phyloP scores from a whole-genome alignment of 1,140 invertebrate genomes.

The Maniola jurtina region DNA sequence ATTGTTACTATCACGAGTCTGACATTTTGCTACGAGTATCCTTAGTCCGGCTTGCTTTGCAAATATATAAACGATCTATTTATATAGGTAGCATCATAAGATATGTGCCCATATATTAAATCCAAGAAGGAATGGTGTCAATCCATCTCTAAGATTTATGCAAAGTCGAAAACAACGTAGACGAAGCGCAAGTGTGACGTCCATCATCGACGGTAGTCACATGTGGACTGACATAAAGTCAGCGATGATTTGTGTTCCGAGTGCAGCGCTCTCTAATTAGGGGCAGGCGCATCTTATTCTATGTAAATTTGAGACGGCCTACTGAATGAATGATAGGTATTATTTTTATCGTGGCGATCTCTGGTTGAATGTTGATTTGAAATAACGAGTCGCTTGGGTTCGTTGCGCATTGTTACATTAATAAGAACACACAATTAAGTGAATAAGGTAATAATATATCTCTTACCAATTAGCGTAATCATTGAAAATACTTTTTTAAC shows the following conservation, averaged over 20 bases:
- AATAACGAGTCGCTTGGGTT: conserved; percentile 40
- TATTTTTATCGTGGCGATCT: conserved; percentile 44
- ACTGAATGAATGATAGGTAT: conserved; percentile 48
- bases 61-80: not conserved
- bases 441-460: not conserved
- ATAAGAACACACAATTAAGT: not conserved
- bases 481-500: too few relatives aligned
- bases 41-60: conserved; percentile 13
- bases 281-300: conserved; percentile 62
- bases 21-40: conserved; percentile 34
- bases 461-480: too few relatives aligned
- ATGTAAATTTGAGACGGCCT: conserved; percentile 58
- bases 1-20: conserved; percentile 32
- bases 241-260: conserved; percentile 59
- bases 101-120: conserved; percentile 13
- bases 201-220: conserved; percentile 43
- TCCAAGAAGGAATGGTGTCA: conserved; percentile 21
- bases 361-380: conserved; percentile 36
- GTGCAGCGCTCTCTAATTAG: conserved; percentile 56
- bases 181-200: conserved; percentile 32
- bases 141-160: conserved; percentile 31
- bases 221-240: conserved; percentile 52
- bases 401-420: conserved; percentile 19
- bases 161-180: conserved; percentile 30
- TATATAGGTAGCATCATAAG: not conserved